Percentiles rank a stretch among this genome's conserved stretches.
Evolutionary conservation across 2,888 invertebrate genomes (phyloP).

Genomic region (Sminthurides aquaticus): DNA sequence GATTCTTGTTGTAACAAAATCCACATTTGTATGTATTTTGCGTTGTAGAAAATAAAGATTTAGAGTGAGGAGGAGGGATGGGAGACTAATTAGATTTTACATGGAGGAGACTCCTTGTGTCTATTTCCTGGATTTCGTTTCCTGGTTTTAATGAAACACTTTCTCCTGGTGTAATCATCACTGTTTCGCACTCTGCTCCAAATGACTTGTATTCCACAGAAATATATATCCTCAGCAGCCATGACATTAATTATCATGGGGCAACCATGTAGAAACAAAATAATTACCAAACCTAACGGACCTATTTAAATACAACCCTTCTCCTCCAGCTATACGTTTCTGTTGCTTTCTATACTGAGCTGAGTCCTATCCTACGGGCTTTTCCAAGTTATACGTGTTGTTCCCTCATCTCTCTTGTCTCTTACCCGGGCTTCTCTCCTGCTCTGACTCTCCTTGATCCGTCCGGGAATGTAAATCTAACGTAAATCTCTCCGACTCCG

Average conservation of each 20-base stretch:
- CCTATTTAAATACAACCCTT: constrained; percentile 1
- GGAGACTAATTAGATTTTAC: constrained; percentile 41
- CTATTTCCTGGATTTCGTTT: constrained; percentile 39
- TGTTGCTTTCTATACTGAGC: too few relatives aligned
- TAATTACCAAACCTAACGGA: constrained; percentile 31
- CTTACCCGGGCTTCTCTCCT: too few relatives aligned
- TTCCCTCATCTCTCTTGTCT: not conserved
- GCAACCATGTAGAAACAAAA: constrained; percentile 41
- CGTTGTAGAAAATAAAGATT: constrained; percentile 9
- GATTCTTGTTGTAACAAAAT: constrained; percentile 8
- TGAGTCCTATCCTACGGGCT: too few relatives aligned
- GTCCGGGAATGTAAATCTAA: not conserved
- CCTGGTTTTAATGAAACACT: constrained; percentile 42
- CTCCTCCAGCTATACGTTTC: too few relatives aligned
- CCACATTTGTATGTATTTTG: constrained; percentile 28
- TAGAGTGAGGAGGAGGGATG: constrained; percentile 11
- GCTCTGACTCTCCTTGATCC: too few relatives aligned
- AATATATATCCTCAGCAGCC: constrained; percentile 33
- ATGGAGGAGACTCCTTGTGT: constrained; percentile 18
- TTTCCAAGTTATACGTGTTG: too few relatives aligned
- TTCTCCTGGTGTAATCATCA: constrained; percentile 35
- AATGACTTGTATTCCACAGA: constrained; percentile 36
- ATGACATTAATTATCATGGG: constrained; percentile 43
- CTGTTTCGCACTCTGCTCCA: constrained; percentile 40
- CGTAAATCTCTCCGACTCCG: not conserved